Percentiles rank a stretch among this genome's conserved stretches.
These are phyloP conservation scores for Epicauta chinensis DNA, from an alignment of 1,140 invertebrate species.

Conservation along the genomic window DNA sequence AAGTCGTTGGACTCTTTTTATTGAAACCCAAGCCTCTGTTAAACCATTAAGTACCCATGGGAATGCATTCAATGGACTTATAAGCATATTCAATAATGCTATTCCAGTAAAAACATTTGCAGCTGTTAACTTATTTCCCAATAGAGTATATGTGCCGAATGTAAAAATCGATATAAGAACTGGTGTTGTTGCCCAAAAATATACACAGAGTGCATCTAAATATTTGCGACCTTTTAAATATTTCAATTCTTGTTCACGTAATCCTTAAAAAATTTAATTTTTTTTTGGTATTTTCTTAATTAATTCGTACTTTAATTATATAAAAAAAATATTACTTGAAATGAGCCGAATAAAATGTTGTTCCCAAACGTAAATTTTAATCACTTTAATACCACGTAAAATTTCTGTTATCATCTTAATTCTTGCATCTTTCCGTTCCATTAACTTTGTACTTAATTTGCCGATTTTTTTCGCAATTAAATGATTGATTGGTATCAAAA, in stretches of 20 bases:
- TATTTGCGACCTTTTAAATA: conserved; percentile 86
- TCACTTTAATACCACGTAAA: conserved; percentile 76
- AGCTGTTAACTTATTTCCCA: conserved; percentile 76
- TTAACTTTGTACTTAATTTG: conserved; percentile 76
- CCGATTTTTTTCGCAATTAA: conserved; percentile 87
- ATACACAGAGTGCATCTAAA: conserved; percentile 96
- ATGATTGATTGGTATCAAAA: conserved; percentile 94
- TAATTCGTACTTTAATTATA: neutral
- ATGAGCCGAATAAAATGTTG: conserved; percentile 64
- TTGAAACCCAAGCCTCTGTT: conserved; percentile 87
- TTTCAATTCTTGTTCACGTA: conserved; percentile 65
- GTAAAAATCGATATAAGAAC: conserved; percentile 90
- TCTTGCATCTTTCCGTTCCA: conserved; percentile 86
- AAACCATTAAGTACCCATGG: conserved; percentile 98
- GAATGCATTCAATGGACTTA: conserved; percentile 92
- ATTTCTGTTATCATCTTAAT: conserved; percentile 87
- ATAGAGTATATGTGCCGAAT: conserved; percentile 79
- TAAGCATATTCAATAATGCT: conserved; percentile 93
- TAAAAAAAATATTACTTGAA: conserved; percentile 35
- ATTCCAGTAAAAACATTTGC: conserved; percentile 92
- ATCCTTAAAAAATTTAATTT: conserved; percentile 41
- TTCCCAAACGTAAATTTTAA: conserved; percentile 95
- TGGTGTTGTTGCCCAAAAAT: conserved; percentile 98
- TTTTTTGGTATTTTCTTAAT: too few relatives aligned
- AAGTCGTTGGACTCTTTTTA: conserved; percentile 74